Conservation (phyloP, 1,140 invertebrate species). For the Brachionus rubens region DNA sequence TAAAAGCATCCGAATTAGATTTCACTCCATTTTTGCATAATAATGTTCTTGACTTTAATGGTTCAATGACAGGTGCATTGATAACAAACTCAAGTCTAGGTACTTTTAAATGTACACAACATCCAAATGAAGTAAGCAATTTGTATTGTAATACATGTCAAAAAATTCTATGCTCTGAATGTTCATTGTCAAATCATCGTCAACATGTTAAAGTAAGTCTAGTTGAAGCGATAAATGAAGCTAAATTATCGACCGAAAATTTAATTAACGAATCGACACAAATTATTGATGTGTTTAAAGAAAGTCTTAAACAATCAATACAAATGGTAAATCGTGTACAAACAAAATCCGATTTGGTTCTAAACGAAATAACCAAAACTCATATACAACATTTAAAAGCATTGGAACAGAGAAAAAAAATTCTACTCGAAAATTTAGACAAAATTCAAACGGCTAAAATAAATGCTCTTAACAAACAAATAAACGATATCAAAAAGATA, state of each 20-base stretch:
- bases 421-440: constrained; percentile 29
- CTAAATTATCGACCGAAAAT: constrained; percentile 14
- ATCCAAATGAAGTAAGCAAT: constrained; percentile 20
- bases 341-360: not conserved
- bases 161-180: constrained; percentile 22
- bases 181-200: not conserved
- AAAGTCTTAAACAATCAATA: constrained; percentile 9
- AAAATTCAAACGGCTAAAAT: constrained; percentile 40
- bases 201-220: constrained; percentile 32
- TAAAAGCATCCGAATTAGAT: constrained; percentile 28
- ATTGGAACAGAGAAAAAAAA: constrained; percentile 12
- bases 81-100: constrained; percentile 21
- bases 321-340: constrained; percentile 22
- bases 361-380: constrained; percentile 3
- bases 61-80: not conserved
- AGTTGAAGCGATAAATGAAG: constrained; percentile 31
- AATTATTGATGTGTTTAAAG: constrained; percentile 38
- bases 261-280: constrained; percentile 40
- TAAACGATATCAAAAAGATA: constrained; percentile 29
- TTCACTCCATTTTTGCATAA: not conserved
- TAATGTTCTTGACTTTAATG: constrained; percentile 10
- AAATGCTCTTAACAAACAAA: constrained; percentile 33
- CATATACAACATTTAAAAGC: constrained; percentile 34
- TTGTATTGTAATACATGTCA: constrained; percentile 21
- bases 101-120: constrained; percentile 11